Percentiles rank a stretch among this genome's conserved stretches.
Evolutionary conservation across 2,113 vertebrate species (phyloP).

Genomic region (Chascanopsetta lugubris): DNA sequence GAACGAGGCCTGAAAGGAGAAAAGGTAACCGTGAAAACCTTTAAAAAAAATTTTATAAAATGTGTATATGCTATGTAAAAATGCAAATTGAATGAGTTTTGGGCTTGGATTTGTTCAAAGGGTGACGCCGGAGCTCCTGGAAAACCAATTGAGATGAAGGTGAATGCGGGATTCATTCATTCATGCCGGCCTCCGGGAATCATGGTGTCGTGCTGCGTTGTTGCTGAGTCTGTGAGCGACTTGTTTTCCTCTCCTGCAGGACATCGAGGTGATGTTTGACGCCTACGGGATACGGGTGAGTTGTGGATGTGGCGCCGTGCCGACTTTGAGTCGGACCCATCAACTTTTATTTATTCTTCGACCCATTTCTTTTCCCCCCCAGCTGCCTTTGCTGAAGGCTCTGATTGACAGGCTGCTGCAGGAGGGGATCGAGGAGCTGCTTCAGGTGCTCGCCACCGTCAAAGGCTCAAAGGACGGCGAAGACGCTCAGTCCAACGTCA

Average conservation of each 20-base stretch:
- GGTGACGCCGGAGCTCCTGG: constrained; percentile 75
- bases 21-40: constrained; percentile 59
- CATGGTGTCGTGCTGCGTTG: not conserved
- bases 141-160: constrained; percentile 78
- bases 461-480: constrained; percentile 56
- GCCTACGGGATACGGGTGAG: constrained; percentile 88
- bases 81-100: constrained; percentile 13
- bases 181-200: not conserved
- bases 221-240: constrained; percentile 12
- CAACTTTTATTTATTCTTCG: too few species aligned
- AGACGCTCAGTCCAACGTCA: constrained; percentile 73
- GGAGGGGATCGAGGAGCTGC: constrained; percentile 81
- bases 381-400: constrained; percentile 87
- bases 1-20: constrained; percentile 74
- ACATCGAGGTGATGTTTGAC: constrained; percentile 89
- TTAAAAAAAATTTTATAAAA: constrained; percentile 15
- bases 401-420: constrained; percentile 83
- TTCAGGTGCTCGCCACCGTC: constrained; percentile 66
- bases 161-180: constrained; percentile 41
- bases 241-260: constrained; percentile 71
- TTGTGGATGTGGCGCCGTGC: not conserved
- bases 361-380: constrained; percentile 46
- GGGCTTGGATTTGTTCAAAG: constrained; percentile 54
- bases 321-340: not conserved
- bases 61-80: constrained; percentile 10